Evolutionary conservation across 2,888 invertebrate genomes (phyloP).

Genomic region (Agrenia bidenticulata): DNA sequence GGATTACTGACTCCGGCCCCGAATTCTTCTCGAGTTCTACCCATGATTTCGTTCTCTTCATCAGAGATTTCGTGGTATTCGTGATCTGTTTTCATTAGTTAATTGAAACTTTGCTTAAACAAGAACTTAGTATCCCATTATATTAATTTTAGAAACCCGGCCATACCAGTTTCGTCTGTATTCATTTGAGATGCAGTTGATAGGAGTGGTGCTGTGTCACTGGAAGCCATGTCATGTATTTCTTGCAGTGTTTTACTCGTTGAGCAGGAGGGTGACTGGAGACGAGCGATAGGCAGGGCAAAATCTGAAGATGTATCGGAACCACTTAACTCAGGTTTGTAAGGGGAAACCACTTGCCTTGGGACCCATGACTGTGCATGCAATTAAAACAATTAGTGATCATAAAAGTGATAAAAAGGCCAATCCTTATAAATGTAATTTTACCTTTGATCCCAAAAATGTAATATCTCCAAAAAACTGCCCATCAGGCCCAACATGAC

Average conservation of each 20-base stretch:
- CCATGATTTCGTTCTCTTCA: constrained; percentile 63
- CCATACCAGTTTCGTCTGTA: constrained; percentile 39
- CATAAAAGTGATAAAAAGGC: not conserved
- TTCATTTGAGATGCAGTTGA: constrained; percentile 45
- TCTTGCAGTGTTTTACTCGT: constrained; percentile 41
- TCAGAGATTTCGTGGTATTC: constrained; percentile 83
- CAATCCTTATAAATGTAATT: not conserved
- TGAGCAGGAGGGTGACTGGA: constrained; percentile 15
- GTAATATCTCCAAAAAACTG: constrained; percentile 94
- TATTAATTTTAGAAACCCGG: not conserved
- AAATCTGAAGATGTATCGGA: constrained; percentile 20
- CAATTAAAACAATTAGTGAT: constrained; percentile 6
- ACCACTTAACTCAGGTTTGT: constrained; percentile 45
- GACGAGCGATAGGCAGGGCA: constrained; percentile 27
- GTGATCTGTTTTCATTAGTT: constrained; percentile 66
- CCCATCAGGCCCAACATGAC: constrained; percentile 94
- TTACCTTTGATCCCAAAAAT: constrained; percentile 65
- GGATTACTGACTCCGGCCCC: constrained; percentile 48
- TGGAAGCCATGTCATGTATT: constrained; percentile 42
- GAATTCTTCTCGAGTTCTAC: constrained; percentile 30
- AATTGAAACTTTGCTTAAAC: too few relatives aligned
- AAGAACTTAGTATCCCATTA: not conserved
- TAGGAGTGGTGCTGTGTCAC: constrained; percentile 51
- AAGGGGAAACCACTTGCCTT: constrained; percentile 52
- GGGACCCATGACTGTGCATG: constrained; percentile 50